Evolutionary conservation across 2,888 invertebrate genomes (phyloP).

Genomic region (Timandra comae): DNA sequence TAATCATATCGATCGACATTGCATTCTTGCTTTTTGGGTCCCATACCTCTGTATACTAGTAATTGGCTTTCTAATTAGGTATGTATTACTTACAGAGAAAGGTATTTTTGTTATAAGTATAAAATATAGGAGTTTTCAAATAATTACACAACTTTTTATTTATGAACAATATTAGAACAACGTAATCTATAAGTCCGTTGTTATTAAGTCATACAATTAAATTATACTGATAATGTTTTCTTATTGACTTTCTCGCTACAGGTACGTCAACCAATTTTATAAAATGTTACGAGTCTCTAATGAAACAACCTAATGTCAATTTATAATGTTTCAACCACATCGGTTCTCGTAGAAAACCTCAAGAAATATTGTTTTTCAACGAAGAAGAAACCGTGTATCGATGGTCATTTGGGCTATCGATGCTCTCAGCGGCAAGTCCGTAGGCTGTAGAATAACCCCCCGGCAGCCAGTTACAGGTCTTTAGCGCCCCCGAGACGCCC

Average conservation of each 20-base stretch:
- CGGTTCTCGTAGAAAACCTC: conserved; percentile 28
- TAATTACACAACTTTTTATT: neutral
- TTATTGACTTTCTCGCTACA: conserved; percentile 58
- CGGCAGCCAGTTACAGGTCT: conserved; percentile 75
- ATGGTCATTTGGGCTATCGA: conserved; percentile 39
- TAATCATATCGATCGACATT: conserved; percentile 13
- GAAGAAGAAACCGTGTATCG: conserved; percentile 39
- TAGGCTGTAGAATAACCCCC: conserved; percentile 69
- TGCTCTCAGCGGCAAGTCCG: conserved; percentile 57
- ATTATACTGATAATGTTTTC: conserved; percentile 19
- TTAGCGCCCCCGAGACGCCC: conserved; percentile 66
- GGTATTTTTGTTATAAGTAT: too few species aligned
- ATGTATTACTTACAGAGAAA: conserved; percentile 11
- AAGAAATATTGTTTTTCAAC: conserved; percentile 22
- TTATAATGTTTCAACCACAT: conserved; percentile 24
- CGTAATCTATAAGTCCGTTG: neutral
- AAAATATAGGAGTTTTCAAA: too few species aligned
- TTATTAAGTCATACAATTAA: neutral
- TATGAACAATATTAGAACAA: neutral
- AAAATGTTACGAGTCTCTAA: conserved; percentile 24
- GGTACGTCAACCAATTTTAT: conserved; percentile 50
- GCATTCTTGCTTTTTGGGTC: conserved; percentile 16
- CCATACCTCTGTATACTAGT: conserved; percentile 10
- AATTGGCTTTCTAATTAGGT: conserved; percentile 18
- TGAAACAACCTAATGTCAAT: conserved; percentile 28